These are phyloP conservation scores for Erebia ligea DNA, from an alignment of 2,888 invertebrate genomes.

Conservation along the genomic window DNA sequence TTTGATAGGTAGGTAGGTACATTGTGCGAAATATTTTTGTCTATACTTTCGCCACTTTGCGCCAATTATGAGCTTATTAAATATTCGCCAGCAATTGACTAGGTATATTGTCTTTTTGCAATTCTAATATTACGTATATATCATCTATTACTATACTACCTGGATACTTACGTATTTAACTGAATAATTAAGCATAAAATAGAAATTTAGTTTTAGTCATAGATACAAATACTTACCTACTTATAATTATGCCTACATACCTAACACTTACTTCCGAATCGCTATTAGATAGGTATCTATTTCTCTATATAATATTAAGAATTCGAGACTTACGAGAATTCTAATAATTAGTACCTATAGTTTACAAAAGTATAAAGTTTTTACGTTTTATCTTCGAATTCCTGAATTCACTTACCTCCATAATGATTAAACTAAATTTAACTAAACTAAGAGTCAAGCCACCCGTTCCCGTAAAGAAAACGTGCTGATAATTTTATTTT, in stretches of 20 bases:
- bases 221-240: not conserved
- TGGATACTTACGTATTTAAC: not conserved
- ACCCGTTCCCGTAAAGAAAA: not conserved
- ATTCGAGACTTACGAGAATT: not conserved
- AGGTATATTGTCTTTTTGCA: constrained; percentile 31
- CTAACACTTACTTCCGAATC: not conserved
- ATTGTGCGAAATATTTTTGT: constrained; percentile 13
- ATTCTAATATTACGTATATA: not conserved
- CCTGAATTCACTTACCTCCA: not conserved
- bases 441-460: constrained; percentile 11
- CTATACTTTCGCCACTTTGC: constrained; percentile 27
- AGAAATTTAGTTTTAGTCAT: not conserved
- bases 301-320: too few relatives aligned
- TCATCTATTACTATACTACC: not conserved
- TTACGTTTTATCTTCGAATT: too few relatives aligned
- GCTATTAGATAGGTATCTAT: not conserved
- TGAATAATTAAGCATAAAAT: not conserved
- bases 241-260: not conserved
- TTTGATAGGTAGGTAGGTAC: too few relatives aligned
- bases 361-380: not conserved
- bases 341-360: too few relatives aligned
- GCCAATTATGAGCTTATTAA: constrained; percentile 44
- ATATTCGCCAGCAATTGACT: constrained; percentile 32
- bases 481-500: not conserved
- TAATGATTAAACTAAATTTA: not conserved